Evolutionary conservation across 2,888 invertebrate genomes (phyloP).

Genomic region (Watsonalla cultraria): DNA sequence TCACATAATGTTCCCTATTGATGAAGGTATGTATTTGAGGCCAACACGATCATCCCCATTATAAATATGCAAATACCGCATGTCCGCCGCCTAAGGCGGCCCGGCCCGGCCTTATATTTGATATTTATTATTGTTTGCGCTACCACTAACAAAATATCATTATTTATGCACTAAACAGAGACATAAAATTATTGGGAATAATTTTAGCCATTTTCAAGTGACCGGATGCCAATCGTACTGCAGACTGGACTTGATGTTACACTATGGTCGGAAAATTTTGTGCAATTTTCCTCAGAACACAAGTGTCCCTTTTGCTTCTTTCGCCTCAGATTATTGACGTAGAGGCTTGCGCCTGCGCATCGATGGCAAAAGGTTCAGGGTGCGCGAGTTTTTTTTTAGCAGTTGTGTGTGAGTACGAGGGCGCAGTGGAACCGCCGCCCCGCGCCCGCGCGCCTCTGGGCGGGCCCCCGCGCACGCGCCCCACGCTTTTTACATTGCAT

Average conservation of each 20-base stretch:
- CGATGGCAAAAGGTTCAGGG: constrained; percentile 38
- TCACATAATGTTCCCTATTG: background rate
- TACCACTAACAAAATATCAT: constrained; percentile 8
- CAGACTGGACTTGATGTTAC: constrained; percentile 42
- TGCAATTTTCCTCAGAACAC: constrained; percentile 58
- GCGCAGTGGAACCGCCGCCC: constrained; percentile 46
- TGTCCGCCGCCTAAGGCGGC: constrained; percentile 10
- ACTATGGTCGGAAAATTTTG: constrained; percentile 62
- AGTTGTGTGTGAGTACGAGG: constrained; percentile 41
- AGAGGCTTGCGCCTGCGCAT: constrained; percentile 61
- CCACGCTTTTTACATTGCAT: constrained; percentile 8
- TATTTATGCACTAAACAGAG: constrained; percentile 12
- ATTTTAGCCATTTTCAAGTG: constrained; percentile 18
- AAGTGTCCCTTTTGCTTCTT: constrained; percentile 28
- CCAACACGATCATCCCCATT: background rate
- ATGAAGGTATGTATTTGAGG: background rate
- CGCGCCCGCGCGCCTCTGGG: constrained; percentile 49
- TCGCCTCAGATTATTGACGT: constrained; percentile 29
- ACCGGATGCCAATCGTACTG: constrained; percentile 17
- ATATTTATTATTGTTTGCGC: constrained; percentile 12
- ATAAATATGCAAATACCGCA: constrained; percentile 1
- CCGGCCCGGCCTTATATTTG: constrained; percentile 12
- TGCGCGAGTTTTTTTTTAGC: constrained; percentile 46
- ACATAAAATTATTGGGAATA: constrained; percentile 11
- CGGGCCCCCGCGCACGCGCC: constrained; percentile 38